Conservation (phyloP, 2,113 vertebrate genomes). For the Aphelocoma coerulescens region DNA sequence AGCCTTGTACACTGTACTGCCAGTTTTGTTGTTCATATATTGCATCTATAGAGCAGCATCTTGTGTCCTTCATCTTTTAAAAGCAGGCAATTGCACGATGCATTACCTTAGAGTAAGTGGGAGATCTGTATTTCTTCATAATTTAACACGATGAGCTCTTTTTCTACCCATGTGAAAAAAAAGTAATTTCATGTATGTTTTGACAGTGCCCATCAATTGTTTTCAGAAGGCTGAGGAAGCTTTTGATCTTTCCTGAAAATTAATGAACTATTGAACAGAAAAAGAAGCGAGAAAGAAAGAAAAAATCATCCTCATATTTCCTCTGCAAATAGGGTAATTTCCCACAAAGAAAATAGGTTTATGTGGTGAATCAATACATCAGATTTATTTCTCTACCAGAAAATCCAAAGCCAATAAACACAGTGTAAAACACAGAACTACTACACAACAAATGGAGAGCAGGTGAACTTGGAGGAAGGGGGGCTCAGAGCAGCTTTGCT, state of each 20-base stretch:
- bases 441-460: background rate
- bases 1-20: background rate
- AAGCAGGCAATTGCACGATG: background rate
- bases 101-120: background rate
- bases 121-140: background rate
- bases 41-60: background rate
- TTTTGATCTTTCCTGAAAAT: constrained; percentile 33
- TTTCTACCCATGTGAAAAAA: background rate
- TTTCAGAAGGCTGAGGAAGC: background rate
- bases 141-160: background rate
- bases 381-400: background rate
- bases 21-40: background rate
- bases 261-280: constrained; percentile 5
- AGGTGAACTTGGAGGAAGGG: background rate
- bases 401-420: background rate
- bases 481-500: background rate
- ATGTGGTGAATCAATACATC: background rate
- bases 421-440: background rate
- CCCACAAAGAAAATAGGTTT: background rate
- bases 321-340: background rate
- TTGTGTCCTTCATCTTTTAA: background rate
- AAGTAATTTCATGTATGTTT: constrained; percentile 4
- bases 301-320: background rate
- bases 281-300: background rate
- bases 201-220: background rate